A percentile compares a stretch with the other conserved stretches of the same genome.
Evolutionary conservation across 2,113 vertebrate species (phyloP).

Genomic region (Nerophis lumbriciformis): DNA sequence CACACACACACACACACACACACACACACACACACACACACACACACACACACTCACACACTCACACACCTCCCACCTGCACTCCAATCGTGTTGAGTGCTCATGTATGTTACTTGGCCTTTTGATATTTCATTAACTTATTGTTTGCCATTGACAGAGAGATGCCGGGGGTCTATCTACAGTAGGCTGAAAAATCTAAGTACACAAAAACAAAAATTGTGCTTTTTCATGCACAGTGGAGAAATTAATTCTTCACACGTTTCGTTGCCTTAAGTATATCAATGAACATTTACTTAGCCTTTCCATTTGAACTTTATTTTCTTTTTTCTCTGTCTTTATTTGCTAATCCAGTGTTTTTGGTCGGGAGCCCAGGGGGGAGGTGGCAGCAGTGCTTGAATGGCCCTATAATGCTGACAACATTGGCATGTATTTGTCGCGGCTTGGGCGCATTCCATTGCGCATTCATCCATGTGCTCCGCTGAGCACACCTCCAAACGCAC

Average conservation of each 20-base stretch:
- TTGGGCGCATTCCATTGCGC: too few species aligned
- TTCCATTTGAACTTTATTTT: conserved; percentile 37
- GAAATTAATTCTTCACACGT: conserved; percentile 45
- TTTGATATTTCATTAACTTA: conserved; percentile 47
- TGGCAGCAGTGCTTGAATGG: too few species aligned
- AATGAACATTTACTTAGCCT: conserved; percentile 33
- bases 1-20: too few species aligned
- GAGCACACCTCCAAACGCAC: too few species aligned
- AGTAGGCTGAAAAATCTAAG: conserved; percentile 14
- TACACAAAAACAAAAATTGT: conserved; percentile 1
- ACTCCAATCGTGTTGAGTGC: conserved; percentile 48
- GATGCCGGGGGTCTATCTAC: conserved; percentile 9
- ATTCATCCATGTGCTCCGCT: too few species aligned
- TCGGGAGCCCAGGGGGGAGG: too few species aligned
- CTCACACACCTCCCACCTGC: background rate
- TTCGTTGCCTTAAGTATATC: conserved; percentile 24
- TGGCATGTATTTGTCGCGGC: too few species aligned
- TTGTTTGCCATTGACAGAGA: conserved; percentile 9
- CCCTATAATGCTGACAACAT: too few species aligned
- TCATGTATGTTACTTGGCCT: conserved; percentile 41
- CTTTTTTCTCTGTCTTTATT: conserved; percentile 11
- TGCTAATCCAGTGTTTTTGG: conserved; percentile 28
- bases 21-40: too few species aligned
- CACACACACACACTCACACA: too few species aligned
- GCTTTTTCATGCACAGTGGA: conserved; percentile 20